Conservation (phyloP, 30 jellyfish, hydroid and myxozoan species). For the Sanderia malayensis region DNA sequence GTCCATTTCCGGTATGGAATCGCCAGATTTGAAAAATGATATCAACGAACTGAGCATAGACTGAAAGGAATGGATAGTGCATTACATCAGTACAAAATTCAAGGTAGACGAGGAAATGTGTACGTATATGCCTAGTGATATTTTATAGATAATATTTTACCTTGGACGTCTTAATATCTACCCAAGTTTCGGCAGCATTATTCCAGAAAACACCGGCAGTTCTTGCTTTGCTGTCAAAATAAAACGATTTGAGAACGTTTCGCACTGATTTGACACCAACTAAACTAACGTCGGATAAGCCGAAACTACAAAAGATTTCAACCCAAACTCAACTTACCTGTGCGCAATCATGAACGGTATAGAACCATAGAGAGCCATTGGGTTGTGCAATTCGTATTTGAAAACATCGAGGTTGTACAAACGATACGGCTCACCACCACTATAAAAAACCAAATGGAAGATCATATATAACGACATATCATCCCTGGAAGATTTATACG, state of each 20-base stretch:
- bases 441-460: too few species aligned
- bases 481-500: too few species aligned
- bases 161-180: conserved; percentile 92
- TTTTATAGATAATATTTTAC: too few species aligned
- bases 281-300: too few species aligned
- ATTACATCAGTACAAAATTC: background rate
- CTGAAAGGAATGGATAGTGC: conserved; percentile 19
- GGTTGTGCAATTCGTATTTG: conserved; percentile 91
- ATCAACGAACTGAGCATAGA: conserved; percentile 87
- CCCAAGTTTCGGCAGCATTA: conserved; percentile 99
- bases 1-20: conserved; percentile 86
- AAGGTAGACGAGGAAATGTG: too few species aligned
- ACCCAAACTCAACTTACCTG: conserved; percentile 73
- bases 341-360: conserved; percentile 97
- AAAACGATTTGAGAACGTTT: background rate
- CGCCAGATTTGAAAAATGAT: conserved; percentile 88
- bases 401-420: conserved; percentile 92
- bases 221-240: conserved; percentile 41
- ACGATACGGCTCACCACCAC: conserved; percentile 98
- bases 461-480: too few species aligned
- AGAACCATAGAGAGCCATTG: conserved; percentile 98
- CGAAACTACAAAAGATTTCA: too few species aligned
- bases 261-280: background rate
- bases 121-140: too few species aligned
- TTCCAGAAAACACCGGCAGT: conserved; percentile 94